Base-by-base conservation (phyloP, 2,888 invertebrate species). In the Mythimna vitellina region DNA sequence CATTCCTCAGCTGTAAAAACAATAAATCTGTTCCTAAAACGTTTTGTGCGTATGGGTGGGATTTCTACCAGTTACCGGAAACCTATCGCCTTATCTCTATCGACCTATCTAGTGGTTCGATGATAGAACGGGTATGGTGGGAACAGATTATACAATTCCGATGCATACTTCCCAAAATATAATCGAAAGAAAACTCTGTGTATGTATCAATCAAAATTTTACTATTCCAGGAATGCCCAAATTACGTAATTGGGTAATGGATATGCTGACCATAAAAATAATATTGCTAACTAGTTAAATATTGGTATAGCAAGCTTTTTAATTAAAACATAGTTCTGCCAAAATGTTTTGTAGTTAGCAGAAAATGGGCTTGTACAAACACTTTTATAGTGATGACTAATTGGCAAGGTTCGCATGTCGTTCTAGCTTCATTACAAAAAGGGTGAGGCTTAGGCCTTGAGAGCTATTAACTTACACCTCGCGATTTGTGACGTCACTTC, bases 331-430 rank as follows among this genome's bases (percentile, higher is more conserved):
- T 35, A 38, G 9, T 51, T 51, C 17, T 12, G 63, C 46, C 25
- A 62, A 70, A 57, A 58, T n/a, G 42, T 12, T 49, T 17, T 38
- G 56, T 14, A 20, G 42, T 78, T 80, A 46, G 29, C 61, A 60
- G 53, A 46, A 69, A 71, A 60, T 74, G 58, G 73, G 64, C 65
- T 66, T 38, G 65, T 70, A 73, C 68, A 76, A 77, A 75, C 64
- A 79, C 79, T 87, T 85, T 89, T 82, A 81, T 83, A 84, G 86
- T 87, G 85, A 83, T 89, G 88, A 90, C 85, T 91, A 89, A 90
- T 90, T 87, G 86, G 81, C 64, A 65, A 63, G 49, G 73, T 79
- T 81, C 71, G 82, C 81, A 82, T 87, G 86, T 84, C 76, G 69
- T 42, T 32, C 65, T 75, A 84, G 83, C 80, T 87, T 85, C 81